Evolutionary conservation across 1,140 invertebrate species (phyloP), one percentile per base, ranked within the genome.

Genomic region (Sitobion miscanthi): DNA sequence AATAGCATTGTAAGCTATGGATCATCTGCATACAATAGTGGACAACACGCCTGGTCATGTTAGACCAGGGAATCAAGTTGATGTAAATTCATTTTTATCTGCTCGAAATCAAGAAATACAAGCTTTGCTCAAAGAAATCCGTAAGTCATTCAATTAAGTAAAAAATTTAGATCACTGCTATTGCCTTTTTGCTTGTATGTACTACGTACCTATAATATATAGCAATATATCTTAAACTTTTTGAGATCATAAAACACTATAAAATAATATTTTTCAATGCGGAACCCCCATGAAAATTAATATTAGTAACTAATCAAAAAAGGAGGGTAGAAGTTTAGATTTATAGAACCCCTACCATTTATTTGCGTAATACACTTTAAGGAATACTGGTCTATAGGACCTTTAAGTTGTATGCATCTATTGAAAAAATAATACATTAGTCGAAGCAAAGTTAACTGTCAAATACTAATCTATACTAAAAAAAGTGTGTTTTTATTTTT

Each of bases 21-120:
- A 91, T 52, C 90, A 91, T 38, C 82, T 91, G 23, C 90, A 91
- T 25, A 23, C 38, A 6, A 91, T 91, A 35, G 38, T 91, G 35
- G 57, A n/a, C 0, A 14, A 91, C 30, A 52, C 17, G n/a, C 7
- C 30, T 38, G 77, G n/a, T 30, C 25, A 85, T 21, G 25, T 69
- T 9, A 85, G 35, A 86, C 91, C 91, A 38, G n/a, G 49, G 7
- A 93, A 83, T 45, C 49, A 83, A 86, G 9, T 93, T 30, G 82
- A 93, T 45, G 38, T 2, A 1, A 21, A 52, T 38, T 93, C 91
- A 20, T 93, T 93, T 57, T 30, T 93, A 57, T 86, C 82, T 4
- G 82, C 77, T 9, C 91, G 91, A 1, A 93, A 86, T 86, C 77
- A 86, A 23, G 91, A 93, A 93, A 93, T 93, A 54, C 82, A 93